Evolutionary conservation across 2,113 vertebrate genomes (phyloP).

Genomic region (Ciconia stormi): DNA sequence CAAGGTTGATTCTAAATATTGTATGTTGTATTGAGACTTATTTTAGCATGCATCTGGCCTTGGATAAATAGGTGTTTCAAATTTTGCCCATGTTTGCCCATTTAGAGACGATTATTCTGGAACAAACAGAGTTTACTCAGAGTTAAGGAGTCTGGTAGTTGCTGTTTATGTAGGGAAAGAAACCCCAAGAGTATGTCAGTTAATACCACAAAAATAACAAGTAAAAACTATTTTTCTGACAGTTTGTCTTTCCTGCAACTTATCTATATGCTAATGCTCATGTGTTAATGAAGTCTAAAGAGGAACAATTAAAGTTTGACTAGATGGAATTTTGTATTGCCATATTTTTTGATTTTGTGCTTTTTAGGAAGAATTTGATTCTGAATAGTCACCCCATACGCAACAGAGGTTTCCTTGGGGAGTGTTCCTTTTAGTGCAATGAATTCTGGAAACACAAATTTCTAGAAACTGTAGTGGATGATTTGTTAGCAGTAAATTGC

Average conservation of each 20-base stretch:
- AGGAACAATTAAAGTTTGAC: neutral
- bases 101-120: neutral
- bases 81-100: neutral
- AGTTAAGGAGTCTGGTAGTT: neutral
- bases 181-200: neutral
- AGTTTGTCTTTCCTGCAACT: neutral
- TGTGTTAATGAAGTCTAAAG: neutral
- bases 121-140: neutral
- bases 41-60: neutral
- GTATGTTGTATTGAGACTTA: neutral
- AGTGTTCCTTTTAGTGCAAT: neutral
- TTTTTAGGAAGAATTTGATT: neutral
- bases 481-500: neutral
- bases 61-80: neutral
- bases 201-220: neutral
- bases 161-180: neutral
- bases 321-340: neutral
- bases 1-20: neutral
- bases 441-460: neutral
- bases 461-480: neutral
- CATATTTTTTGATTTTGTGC: neutral
- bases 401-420: neutral
- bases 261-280: neutral
- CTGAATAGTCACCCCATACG: neutral
- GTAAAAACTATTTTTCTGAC: neutral